Evolutionary conservation across 2,888 invertebrate species (phyloP), one percentile per base, ranked within the genome.

Genomic region (Heteromyza rotundicornis): DNA sequence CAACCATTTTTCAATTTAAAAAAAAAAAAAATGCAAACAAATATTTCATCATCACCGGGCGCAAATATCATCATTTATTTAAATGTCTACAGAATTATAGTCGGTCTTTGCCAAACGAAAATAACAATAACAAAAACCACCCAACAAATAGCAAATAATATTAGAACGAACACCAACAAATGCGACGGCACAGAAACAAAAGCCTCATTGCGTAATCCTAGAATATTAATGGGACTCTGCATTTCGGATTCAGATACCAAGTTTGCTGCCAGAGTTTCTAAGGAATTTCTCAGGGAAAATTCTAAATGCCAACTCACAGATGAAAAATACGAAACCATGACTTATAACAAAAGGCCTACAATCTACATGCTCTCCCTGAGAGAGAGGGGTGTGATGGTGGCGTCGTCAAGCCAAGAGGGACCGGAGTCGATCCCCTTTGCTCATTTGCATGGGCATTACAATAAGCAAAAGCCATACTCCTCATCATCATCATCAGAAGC

Each of bases 271-370:
- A n/a, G n/a, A 47, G 19, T 12, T 19, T 17, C 47, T 7, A n/a
- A 40, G 14, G 16, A 40, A 40, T 32, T 5, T 5, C 12, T 8
- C 32, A 32, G 12, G 32, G 14, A 40, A 27, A 27, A 27, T n/a
- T 3, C n/a, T 14, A 14, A 47, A 47, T 47, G 47, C 47, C 47
- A 47, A 47, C 47, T 19, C 14, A 47, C 47, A 47, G 20, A 47
- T 47, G 47, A 47, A 47, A 47, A 47, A 47, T 47, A 19, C 47
- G 47, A 19, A 17, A 14, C 19, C 47, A 47, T 47, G 47, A 17
- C 47, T 47, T 47, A 47, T 47, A 47, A 47, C 47, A 47, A 47
- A 47, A 47, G 47, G 47, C 47, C 47, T 47, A 47, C 10, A 19
- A 20, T 7, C n/a, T n/a, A n/a, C n/a, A n/a, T n/a, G n/a, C n/a